phyloP scores from a whole-genome alignment of 2,113 vertebrate genomes.

The Elanus axillaris region DNA sequence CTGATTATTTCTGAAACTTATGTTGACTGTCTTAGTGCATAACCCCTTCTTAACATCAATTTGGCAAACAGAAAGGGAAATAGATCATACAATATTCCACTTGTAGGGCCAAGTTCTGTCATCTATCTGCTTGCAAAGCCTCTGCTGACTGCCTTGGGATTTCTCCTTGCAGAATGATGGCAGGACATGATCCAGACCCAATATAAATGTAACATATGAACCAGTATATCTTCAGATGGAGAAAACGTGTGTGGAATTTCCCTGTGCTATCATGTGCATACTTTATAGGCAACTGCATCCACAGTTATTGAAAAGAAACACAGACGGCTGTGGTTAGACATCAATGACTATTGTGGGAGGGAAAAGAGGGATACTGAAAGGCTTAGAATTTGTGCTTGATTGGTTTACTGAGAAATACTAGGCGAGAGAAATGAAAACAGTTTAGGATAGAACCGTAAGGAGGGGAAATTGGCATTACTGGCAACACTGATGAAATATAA shows the following conservation, averaged over 20 bases:
- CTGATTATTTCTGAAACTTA: conserved; percentile 56
- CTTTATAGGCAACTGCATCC: conserved; percentile 43
- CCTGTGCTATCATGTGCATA: background rate
- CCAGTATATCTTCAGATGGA: conserved; percentile 51
- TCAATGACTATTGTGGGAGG: conserved; percentile 39
- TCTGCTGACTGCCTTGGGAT: conserved; percentile 52
- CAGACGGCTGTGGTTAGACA: conserved; percentile 57
- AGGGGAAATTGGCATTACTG: conserved; percentile 39
- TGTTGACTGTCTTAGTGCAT: conserved; percentile 41
- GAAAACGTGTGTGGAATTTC: conserved; percentile 60
- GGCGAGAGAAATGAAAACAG: conserved; percentile 36
- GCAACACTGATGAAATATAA: conserved; percentile 50
- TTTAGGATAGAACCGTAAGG: conserved; percentile 7
- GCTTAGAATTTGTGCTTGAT: conserved; percentile 45
- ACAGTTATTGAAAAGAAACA: conserved; percentile 55
- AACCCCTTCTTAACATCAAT: conserved; percentile 49
- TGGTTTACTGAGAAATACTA: conserved; percentile 50
- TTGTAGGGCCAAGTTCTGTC: conserved; percentile 51
- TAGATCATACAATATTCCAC: conserved; percentile 39
- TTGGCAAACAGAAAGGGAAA: conserved; percentile 43
- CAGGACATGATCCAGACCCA: conserved; percentile 47
- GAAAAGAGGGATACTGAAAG: conserved; percentile 27
- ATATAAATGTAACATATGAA: conserved; percentile 44
- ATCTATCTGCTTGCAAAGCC: conserved; percentile 48
- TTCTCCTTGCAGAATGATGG: conserved; percentile 46